Evolutionary conservation across 2,113 vertebrate genomes (phyloP).

Genomic region (Pipa parva): DNA sequence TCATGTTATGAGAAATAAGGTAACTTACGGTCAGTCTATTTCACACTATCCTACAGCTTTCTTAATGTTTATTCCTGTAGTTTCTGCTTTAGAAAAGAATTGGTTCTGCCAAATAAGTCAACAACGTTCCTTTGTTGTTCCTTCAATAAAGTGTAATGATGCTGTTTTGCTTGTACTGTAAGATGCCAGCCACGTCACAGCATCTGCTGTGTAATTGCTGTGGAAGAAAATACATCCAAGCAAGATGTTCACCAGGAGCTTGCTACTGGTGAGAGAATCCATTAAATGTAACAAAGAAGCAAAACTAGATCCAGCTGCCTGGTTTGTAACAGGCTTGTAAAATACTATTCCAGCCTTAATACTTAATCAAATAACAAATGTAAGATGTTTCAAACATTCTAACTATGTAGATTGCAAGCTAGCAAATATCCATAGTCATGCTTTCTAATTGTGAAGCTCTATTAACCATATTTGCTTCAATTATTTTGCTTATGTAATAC

Average conservation of each 20-base stretch:
- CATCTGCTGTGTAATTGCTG: constrained; percentile 38
- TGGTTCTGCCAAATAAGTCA: too few species aligned
- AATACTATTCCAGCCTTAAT: constrained; percentile 7
- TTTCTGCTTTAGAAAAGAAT: too few species aligned
- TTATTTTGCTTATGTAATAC: too few species aligned
- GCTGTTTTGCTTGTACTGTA: constrained; percentile 17
- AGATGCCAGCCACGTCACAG: constrained; percentile 19
- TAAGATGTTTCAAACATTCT: constrained; percentile 13
- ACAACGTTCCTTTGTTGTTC: too few species aligned
- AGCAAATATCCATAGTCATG: too few species aligned
- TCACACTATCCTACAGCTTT: too few species aligned
- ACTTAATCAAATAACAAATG: constrained; percentile 15
- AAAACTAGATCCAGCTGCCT: constrained; percentile 21
- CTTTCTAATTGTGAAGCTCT: too few species aligned
- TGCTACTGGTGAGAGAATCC: constrained; percentile 4
- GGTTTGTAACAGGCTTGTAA: constrained; percentile 19
- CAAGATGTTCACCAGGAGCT: constrained; percentile 20
- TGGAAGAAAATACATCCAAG: constrained; percentile 23
- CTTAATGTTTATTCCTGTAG: too few species aligned
- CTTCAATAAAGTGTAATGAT: constrained; percentile 23
- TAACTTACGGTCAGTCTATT: too few species aligned
- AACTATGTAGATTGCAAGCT: not conserved
- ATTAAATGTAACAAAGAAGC: constrained; percentile 12
- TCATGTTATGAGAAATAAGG: too few species aligned
- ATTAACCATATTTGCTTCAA: too few species aligned